Base-by-base conservation (phyloP, 1,140 invertebrate species). In the Halictus rubicundus region DNA sequence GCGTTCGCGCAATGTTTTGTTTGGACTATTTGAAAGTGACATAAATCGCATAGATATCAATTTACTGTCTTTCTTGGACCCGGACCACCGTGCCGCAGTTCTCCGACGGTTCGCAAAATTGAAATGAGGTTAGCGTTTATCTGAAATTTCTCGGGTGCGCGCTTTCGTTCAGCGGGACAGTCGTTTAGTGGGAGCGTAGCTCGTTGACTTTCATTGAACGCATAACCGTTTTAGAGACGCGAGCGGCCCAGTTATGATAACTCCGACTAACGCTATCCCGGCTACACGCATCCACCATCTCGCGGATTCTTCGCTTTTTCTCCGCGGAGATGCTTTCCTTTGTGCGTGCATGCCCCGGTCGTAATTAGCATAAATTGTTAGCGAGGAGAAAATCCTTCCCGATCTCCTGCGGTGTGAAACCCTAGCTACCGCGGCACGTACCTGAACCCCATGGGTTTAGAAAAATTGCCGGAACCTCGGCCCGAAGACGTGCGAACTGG, bases 191-290 rank as follows among this genome's bases (percentile, higher is more conserved):
- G 14, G 25, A 46, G 3, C 25, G 19, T 37, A 27, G 8, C 70
- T 32, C 37, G 54, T 68, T 59, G 23, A 59, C 37, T 49, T 69
- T 23, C 57, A 23, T 69, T 8, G 54, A 68, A 60, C 0, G 65
- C 25, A 23, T 37, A 49, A 69, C 9, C 14, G 9, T 49, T 61
- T 61, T 21, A 37, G 7, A 27, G 25, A 49, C 14, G 25, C 10
- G 46, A 21, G 21, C 54, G 16, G 39, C 27, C 23, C 25, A 59
- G 23, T 37, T 25, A 32, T 23, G 57, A 77, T 60, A 60, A 70
- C 16, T 39, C 4, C 6, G 0, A 21, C 14, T 25, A 69, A 46
- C n/a, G 14, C 60, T 60, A 27, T 68, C 19, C 25, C 3, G 37
- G 3, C 2, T 4, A 42, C 21, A 21, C 21, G 37, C 21, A n/a